phyloP scores from a whole-genome alignment of 2,888 invertebrate genomes.

The Drosophila buzzatii region DNA sequence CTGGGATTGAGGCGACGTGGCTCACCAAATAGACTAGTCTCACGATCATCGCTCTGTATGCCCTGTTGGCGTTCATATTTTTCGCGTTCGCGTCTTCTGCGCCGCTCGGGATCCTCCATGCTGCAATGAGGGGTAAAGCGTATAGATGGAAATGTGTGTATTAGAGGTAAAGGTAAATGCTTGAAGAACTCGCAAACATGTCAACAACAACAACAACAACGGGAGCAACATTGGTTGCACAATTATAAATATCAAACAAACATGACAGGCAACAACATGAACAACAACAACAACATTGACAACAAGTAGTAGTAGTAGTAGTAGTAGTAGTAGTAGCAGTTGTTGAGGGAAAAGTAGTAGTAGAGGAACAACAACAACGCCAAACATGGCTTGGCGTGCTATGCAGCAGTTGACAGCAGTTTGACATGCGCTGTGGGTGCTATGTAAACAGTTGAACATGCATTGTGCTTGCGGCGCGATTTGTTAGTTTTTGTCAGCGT shows the following conservation, averaged over 20 bases:
- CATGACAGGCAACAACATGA: constrained; percentile 63
- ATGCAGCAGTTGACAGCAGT: constrained; percentile 39
- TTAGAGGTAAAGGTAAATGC: neutral
- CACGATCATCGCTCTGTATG: constrained; percentile 82
- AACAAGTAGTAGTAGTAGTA: neutral
- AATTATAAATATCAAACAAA: constrained; percentile 46
- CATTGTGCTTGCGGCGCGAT: constrained; percentile 43
- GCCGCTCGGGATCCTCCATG: constrained; percentile 85
- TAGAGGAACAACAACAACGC: constrained; percentile 43
- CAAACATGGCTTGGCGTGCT: constrained; percentile 45
- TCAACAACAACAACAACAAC: neutral
- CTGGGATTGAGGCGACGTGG: constrained; percentile 84
- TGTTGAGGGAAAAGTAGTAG: neutral
- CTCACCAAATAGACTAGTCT: constrained; percentile 83
- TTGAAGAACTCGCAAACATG: neutral
- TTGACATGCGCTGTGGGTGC: constrained; percentile 40
- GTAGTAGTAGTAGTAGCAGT: neutral
- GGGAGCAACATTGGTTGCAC: constrained; percentile 31
- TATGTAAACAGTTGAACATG: constrained; percentile 62
- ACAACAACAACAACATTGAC: constrained; percentile 44
- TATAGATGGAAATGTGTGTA: neutral
- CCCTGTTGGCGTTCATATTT: constrained; percentile 84
- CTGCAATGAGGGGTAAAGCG: constrained; percentile 54
- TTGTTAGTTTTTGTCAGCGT: constrained; percentile 11
- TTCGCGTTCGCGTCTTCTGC: constrained; percentile 84